Base-by-base conservation (phyloP, 1,140 invertebrate species). In the Tetramorium parvispinum region DNA sequence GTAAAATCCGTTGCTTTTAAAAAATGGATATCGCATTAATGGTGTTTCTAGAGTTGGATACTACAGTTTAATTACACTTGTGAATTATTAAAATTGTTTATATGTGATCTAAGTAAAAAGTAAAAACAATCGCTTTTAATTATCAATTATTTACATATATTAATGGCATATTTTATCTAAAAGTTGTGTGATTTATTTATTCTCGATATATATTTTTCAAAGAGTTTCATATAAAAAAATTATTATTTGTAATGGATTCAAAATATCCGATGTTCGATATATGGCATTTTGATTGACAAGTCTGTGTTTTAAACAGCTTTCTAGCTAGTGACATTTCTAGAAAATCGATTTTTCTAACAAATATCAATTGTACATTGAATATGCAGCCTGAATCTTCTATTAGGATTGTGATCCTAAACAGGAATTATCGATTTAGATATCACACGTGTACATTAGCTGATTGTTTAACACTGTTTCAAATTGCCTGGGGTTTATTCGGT, bases 31-130 rank as follows among this genome's bases (percentile, higher is more conserved):
- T 66, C n/a, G 32, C 16, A 10, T 66, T 66, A 66, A 10, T n/a
- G 10, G 18, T 66, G 18, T n/a, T 66, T 65, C 13, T 21, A 66
- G 4, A 11, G 7, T 18, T 66, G 32, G 10, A 21, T 66, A 40
- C 13, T 66, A 40, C 13, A 66, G 37, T 66, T 66, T 63, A 63
- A 63, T 63, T 63, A 63, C 18, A n/a, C 27, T 63, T 37, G 32
- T 37, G 7, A 63, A 63, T 43, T 40, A 66, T 21, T 1, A 21
- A 66, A 37, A 40, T 66, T 40, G n/a, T 21, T 66, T 37, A 21
- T 65, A 21, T n/a, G 3, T 65, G 40, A 66, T 66, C 18, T 66
- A 37, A 66, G 1, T 10, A 37, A 40, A 63, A 59, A 32, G 6
- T 61, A 27, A 66, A n/a, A 4, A 32, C 32, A 32, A 32, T 32